Evolutionary conservation across 2,888 invertebrate species (phyloP).

Genomic region (Empis livida): DNA sequence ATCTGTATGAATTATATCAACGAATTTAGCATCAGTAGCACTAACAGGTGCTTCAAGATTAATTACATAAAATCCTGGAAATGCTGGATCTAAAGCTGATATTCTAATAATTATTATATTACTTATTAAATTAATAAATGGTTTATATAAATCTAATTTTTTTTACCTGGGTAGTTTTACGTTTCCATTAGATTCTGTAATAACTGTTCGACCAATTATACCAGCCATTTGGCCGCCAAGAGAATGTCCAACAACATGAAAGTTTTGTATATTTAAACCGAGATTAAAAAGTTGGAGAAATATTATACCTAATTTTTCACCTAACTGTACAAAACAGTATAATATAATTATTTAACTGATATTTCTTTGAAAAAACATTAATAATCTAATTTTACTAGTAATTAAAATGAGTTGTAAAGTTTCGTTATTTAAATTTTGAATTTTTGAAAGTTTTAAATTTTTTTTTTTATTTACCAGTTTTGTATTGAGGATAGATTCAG

Average conservation of each 20-base stretch:
- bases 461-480: no score
- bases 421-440: no score
- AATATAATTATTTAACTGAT: no score
- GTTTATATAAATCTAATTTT: background rate
- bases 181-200: constrained; percentile 7
- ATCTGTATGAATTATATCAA: constrained; percentile 51
- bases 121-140: background rate
- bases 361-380: no score
- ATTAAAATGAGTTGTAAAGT: no score
- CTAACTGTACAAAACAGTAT: no score
- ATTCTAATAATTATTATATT: constrained; percentile 7
- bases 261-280: constrained; percentile 11
- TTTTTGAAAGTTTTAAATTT: no score
- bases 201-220: constrained; percentile 10
- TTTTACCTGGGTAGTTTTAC: constrained; percentile 10
- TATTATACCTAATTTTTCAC: background rate
- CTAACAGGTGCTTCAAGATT: constrained; percentile 25
- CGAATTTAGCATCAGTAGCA: constrained; percentile 39
- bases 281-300: constrained; percentile 9
- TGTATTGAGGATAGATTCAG: constrained; percentile 11
- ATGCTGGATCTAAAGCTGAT: constrained; percentile 16
- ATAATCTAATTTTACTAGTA: no score
- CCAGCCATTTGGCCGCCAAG: constrained; percentile 15
- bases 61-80: constrained; percentile 13
- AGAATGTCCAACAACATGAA: constrained; percentile 17